phyloP scores from a whole-genome alignment of 2,797 vertebrate genomes.

The Ambastaia sidthimunki region DNA sequence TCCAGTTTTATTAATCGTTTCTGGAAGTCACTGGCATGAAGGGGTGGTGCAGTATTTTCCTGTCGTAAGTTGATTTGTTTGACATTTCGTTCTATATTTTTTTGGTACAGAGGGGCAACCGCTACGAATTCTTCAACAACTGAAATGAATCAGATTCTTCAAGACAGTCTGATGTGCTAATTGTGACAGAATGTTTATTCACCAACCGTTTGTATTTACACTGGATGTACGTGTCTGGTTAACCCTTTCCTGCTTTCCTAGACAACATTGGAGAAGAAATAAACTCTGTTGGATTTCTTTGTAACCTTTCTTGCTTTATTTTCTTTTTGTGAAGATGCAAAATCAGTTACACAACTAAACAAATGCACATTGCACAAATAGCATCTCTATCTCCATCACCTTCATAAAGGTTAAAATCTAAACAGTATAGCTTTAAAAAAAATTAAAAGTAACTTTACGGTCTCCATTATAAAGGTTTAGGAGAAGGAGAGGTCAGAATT shows the following conservation, averaged over 20 bases:
- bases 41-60: not conserved
- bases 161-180: constrained; percentile 40
- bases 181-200: constrained; percentile 39
- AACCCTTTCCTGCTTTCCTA: constrained; percentile 57
- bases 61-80: not conserved
- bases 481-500: not conserved
- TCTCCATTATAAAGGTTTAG: not conserved
- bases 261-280: constrained; percentile 49
- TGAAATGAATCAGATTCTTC: not conserved
- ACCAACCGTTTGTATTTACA: constrained; percentile 41
- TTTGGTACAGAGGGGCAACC: constrained; percentile 29
- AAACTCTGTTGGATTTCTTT: constrained; percentile 33
- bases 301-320: not conserved
- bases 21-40: constrained; percentile 4
- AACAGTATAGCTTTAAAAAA: not conserved
- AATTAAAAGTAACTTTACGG: not conserved
- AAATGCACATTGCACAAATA: not conserved
- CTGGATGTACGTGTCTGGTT: constrained; percentile 69
- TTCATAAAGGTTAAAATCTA: not conserved
- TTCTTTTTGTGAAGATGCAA: not conserved
- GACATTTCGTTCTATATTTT: constrained; percentile 2
- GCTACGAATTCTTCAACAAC: not conserved
- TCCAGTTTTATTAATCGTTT: constrained; percentile 4
- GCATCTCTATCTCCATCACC: not conserved
- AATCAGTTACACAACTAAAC: not conserved